A percentile compares a stretch with the other conserved stretches of the same genome.
Conservation (phyloP, 2,113 vertebrate genomes). For the Hiodon tergisus region DNA sequence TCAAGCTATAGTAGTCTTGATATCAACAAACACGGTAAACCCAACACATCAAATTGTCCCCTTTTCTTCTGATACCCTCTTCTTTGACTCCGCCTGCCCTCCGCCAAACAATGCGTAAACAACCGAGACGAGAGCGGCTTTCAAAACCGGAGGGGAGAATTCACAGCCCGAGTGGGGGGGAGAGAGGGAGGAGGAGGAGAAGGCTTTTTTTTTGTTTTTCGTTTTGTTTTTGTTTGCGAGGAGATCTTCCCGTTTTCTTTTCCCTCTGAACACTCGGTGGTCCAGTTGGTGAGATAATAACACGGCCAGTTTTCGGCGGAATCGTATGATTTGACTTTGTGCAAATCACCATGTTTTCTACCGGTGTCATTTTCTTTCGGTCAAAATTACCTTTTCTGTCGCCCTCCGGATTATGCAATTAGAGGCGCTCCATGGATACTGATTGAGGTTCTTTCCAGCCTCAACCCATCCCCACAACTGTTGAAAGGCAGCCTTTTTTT, state of each 20-base stretch:
- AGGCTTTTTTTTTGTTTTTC: constrained; percentile 32
- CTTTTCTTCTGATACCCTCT: constrained; percentile 92
- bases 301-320: constrained; percentile 62
- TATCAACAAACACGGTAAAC: constrained; percentile 98
- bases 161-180: constrained; percentile 45
- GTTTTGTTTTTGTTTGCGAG: constrained; percentile 33
- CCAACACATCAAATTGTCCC: constrained; percentile 96
- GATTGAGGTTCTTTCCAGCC: constrained; percentile 54
- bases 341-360: constrained; percentile 60
- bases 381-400: constrained; percentile 63
- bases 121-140: constrained; percentile 75
- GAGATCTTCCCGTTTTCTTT: constrained; percentile 43
- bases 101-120: constrained; percentile 86
- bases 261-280: constrained; percentile 34
- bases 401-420: constrained; percentile 59
- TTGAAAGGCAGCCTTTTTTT: constrained; percentile 29
- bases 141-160: constrained; percentile 69
- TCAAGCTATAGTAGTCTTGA: constrained; percentile 99
- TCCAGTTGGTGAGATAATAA: constrained; percentile 69
- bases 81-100: constrained; percentile 78
- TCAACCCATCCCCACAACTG: constrained; percentile 33
- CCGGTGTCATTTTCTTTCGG: constrained; percentile 65
- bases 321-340: constrained; percentile 67
- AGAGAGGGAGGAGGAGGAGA: constrained; percentile 20
- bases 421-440: constrained; percentile 63